Conservation (phyloP, 2,797 vertebrate species). For the Typhlichthys subterraneus region DNA sequence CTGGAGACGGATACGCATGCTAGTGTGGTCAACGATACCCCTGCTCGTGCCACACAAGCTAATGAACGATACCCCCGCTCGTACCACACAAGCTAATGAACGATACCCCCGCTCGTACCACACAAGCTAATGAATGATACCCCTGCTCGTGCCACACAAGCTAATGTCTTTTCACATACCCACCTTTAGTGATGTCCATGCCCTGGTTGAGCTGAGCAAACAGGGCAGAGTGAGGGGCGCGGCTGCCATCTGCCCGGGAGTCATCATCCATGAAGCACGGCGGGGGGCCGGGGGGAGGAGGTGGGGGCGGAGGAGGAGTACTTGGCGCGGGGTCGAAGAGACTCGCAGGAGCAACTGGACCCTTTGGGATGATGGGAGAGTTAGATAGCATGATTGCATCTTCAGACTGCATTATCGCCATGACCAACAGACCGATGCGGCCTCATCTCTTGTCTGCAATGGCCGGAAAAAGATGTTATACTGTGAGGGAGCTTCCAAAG, state of each 20-base stretch:
- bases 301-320: constrained; percentile 74
- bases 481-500: background rate
- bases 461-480: background rate
- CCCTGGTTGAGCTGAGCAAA: constrained; percentile 97
- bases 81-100: background rate
- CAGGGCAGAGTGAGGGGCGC: constrained; percentile 83
- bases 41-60: background rate
- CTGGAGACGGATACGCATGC: constrained; percentile 61
- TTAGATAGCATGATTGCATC: background rate
- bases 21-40: background rate
- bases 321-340: constrained; percentile 57
- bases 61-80: background rate
- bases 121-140: background rate
- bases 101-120: too few species aligned
- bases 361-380: constrained; percentile 52
- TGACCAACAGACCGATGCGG: background rate
- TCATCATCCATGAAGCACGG: constrained; percentile 72
- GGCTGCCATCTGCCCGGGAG: constrained; percentile 45
- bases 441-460: background rate
- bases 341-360: constrained; percentile 78
- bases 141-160: background rate
- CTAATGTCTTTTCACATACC: background rate
- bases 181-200: constrained; percentile 92
- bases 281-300: constrained; percentile 86
- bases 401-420: background rate